Percentiles rank a stretch among this genome's conserved stretches.
phyloP scores from a whole-genome alignment of 2,797 vertebrate species.

The Dallia pectoralis region DNA sequence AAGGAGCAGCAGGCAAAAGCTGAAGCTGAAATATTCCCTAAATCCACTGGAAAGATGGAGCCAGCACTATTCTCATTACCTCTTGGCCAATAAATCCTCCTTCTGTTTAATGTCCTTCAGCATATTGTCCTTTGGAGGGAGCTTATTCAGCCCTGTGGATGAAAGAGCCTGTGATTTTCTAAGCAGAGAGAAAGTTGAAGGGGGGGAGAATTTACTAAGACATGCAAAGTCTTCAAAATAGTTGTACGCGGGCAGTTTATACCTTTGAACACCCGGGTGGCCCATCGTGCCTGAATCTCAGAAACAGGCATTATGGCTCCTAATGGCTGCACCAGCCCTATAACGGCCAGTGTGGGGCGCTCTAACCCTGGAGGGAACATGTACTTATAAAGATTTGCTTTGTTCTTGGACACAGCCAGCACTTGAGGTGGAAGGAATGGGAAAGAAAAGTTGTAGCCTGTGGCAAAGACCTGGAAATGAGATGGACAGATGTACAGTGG shows the following conservation, averaged over 20 bases:
- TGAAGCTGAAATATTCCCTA: conserved; percentile 52
- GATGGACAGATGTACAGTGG: conserved; percentile 23
- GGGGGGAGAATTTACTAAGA: too few species aligned
- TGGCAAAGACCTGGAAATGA: conserved; percentile 73
- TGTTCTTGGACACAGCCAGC: conserved; percentile 62
- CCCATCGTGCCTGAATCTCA: conserved; percentile 79
- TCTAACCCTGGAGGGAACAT: conserved; percentile 73
- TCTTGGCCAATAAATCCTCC: conserved; percentile 60
- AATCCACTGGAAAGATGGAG: too few species aligned
- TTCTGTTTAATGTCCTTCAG: conserved; percentile 73
- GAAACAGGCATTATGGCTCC: conserved; percentile 67
- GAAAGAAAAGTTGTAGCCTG: conserved; percentile 76
- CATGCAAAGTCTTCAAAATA: too few species aligned
- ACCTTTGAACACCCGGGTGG: conserved; percentile 79
- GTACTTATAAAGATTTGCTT: conserved; percentile 74
- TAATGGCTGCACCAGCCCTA: conserved; percentile 70
- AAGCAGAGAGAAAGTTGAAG: too few species aligned
- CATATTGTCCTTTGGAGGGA: conserved; percentile 69
- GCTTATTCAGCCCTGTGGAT: not conserved
- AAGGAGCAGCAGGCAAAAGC: conserved; percentile 33
- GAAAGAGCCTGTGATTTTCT: conserved; percentile 1
- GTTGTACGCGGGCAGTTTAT: conserved; percentile 6
- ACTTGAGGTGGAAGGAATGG: conserved; percentile 76
- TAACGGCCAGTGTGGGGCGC: conserved; percentile 74
- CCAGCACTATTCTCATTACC: conserved; percentile 45